Conservation (phyloP, 2,113 vertebrate species). For the Eublepharis macularius region DNA sequence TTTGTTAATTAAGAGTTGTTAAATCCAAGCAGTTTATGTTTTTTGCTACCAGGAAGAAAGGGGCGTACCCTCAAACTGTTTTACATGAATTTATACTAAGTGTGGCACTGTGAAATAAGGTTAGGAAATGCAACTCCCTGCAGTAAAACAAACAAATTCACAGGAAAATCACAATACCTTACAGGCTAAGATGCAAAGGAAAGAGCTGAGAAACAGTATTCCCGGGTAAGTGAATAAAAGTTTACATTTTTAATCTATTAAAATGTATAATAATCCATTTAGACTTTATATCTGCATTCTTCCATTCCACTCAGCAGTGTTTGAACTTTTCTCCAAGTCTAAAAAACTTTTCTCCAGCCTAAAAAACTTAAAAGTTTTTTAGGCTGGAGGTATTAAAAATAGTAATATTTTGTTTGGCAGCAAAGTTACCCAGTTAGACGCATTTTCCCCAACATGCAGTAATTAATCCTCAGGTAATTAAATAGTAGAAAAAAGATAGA, state of each 20-base stretch:
- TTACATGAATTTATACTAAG: constrained; percentile 22
- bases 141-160: constrained; percentile 1
- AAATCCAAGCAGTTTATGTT: constrained; percentile 14
- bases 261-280: not conserved
- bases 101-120: not conserved
- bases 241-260: not conserved
- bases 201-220: not conserved
- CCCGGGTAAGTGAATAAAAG: not conserved
- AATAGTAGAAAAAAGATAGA: too few relatives aligned
- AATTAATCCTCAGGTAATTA: too few relatives aligned
- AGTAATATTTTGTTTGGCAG: too few relatives aligned
- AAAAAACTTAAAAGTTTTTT: too few relatives aligned
- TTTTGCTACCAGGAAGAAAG: not conserved
- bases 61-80: not conserved
- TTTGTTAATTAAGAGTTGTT: constrained; percentile 29
- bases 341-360: too few relatives aligned
- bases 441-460: too few relatives aligned
- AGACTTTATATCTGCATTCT: too few relatives aligned
- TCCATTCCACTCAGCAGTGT: too few relatives aligned
- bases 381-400: too few relatives aligned
- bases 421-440: too few relatives aligned
- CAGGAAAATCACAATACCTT: constrained; percentile 10
- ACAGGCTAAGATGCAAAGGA: constrained; percentile 13
- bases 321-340: too few relatives aligned
- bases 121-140: constrained; percentile 15